phyloP scores from a whole-genome alignment of 2,888 invertebrate genomes.

The Yponomeuta malinellus region DNA sequence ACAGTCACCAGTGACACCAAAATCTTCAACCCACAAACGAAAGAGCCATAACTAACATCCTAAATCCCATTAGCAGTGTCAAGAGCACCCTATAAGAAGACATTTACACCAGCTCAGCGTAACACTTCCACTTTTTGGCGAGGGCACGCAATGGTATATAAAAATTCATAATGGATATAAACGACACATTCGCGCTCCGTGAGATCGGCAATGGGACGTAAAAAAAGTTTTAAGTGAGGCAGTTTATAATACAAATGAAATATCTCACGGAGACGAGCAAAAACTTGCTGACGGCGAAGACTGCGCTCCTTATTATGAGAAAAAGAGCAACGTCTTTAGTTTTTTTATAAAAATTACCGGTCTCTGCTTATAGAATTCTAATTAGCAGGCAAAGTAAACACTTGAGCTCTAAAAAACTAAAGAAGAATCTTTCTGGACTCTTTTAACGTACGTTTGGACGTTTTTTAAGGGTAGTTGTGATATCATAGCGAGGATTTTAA shows the following conservation, averaged over 20 bases:
- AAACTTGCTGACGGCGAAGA: conserved; percentile 31
- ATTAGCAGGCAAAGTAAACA: not conserved
- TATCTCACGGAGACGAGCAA: conserved; percentile 40
- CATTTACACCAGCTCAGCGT: conserved; percentile 26
- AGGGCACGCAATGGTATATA: conserved; percentile 20
- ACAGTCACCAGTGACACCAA: not conserved
- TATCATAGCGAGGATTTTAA: not conserved
- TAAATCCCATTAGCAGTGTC: conserved; percentile 3
- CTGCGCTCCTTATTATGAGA: conserved; percentile 2
- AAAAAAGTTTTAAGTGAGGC: conserved; percentile 29
- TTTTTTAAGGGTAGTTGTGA: not conserved
- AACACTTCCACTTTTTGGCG: conserved; percentile 33
- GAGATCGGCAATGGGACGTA: conserved; percentile 39
- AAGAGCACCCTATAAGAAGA: conserved; percentile 21
- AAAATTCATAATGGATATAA: conserved; percentile 32
- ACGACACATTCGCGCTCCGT: conserved; percentile 48
- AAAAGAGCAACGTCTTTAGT: not conserved
- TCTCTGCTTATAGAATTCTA: not conserved
- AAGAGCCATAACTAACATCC: conserved; percentile 1
- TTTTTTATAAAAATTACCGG: not conserved
- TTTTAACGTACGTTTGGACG: too few relatives aligned
- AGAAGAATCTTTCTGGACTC: not conserved
- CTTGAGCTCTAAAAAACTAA: not conserved
- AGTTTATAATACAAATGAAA: conserved; percentile 36
- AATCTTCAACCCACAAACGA: not conserved